These are phyloP conservation scores for Albula glossodonta DNA, from an alignment of 2,113 vertebrate species.

Conservation along the genomic window DNA sequence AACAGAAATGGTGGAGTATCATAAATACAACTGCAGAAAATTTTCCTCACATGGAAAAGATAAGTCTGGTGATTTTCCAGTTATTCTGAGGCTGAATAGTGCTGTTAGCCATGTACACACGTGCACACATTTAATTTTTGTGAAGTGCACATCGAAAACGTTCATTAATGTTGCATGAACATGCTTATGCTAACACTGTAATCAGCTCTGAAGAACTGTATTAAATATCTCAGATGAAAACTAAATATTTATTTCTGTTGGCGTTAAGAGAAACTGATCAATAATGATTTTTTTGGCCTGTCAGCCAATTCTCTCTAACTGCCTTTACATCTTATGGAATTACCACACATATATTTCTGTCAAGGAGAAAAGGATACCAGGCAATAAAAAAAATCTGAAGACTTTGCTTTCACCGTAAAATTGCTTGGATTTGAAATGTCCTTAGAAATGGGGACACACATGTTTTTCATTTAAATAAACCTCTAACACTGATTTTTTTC, in stretches of 20 bases:
- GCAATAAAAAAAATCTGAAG: conserved; percentile 3
- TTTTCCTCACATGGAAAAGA: background rate
- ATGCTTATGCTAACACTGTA: background rate
- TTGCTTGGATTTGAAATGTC: background rate
- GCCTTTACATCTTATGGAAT: background rate
- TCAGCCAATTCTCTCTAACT: background rate
- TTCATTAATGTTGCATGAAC: background rate
- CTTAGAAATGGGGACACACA: background rate
- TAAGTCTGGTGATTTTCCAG: conserved; percentile 12
- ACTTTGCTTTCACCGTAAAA: background rate
- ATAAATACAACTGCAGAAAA: conserved; percentile 26
- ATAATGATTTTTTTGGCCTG: background rate
- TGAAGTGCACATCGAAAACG: background rate
- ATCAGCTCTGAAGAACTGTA: background rate
- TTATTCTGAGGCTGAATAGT: background rate
- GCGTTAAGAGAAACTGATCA: background rate
- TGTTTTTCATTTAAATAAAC: background rate
- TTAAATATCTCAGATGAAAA: background rate
- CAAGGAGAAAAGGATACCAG: background rate
- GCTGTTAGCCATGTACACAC: background rate
- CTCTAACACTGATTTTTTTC: background rate
- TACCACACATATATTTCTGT: background rate
- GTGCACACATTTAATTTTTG: background rate
- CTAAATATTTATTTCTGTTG: background rate
- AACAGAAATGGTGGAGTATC: conserved; percentile 30